Conservation (phyloP, 2,113 vertebrate species). For the Oryzias curvinotus region DNA sequence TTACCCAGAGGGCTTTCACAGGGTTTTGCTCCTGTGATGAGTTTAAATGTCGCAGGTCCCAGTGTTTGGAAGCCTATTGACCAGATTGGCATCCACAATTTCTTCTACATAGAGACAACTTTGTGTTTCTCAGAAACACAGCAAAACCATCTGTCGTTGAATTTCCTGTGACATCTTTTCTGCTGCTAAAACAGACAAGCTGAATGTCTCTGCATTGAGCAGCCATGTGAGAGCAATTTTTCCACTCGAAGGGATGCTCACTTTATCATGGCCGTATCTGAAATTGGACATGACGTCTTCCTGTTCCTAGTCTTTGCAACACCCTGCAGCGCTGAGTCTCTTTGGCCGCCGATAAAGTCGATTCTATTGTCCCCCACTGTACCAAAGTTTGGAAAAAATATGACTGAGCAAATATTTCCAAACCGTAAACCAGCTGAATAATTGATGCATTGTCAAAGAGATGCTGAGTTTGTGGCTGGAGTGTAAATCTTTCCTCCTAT, state of each 20-base stretch:
- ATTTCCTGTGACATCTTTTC: not conserved
- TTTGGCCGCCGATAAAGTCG: conserved; percentile 8
- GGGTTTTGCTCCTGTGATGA: conserved; percentile 33
- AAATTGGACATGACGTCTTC: conserved; percentile 45
- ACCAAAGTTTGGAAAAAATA: conserved; percentile 16
- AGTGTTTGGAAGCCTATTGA: conserved; percentile 12
- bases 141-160: not conserved
- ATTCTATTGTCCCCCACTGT: conserved; percentile 5
- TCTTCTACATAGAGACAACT: not conserved
- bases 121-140: conserved; percentile 7
- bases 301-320: conserved; percentile 18
- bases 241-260: conserved; percentile 22
- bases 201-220: not conserved
- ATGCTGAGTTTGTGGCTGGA: no score
- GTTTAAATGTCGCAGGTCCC: conserved; percentile 23
- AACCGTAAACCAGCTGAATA: conserved; percentile 27
- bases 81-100: no score
- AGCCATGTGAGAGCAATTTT: conserved; percentile 18
- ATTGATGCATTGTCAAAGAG: no score
- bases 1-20: conserved; percentile 19
- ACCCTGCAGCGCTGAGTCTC: conserved; percentile 17
- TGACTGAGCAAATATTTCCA: conserved; percentile 22
- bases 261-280: conserved; percentile 34
- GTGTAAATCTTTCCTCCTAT: no score
- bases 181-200: conserved; percentile 6